These are phyloP conservation scores for Macquaria australasica DNA, from an alignment of 2,113 vertebrate species.

Conservation along the genomic window DNA sequence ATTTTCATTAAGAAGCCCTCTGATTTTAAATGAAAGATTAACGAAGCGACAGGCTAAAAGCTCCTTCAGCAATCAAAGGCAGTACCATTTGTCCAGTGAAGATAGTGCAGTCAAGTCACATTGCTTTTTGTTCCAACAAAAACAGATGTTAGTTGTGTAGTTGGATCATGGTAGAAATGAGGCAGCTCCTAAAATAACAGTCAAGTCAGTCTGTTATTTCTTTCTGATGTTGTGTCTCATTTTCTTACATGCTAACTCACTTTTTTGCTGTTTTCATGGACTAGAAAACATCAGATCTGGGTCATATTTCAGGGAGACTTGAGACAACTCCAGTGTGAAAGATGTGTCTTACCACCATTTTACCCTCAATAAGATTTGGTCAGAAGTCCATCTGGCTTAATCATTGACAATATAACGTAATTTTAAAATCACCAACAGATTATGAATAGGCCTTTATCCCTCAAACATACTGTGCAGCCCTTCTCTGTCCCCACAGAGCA, in stretches of 20 bases:
- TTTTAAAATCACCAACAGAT: constrained; percentile 35
- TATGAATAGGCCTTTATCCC: constrained; percentile 18
- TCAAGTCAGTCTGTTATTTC: background rate
- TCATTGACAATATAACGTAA: constrained; percentile 13
- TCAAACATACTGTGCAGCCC: constrained; percentile 20
- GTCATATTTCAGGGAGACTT: background rate
- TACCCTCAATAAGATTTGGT: background rate
- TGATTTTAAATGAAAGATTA: background rate
- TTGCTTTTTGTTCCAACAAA: background rate
- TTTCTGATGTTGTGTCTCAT: background rate
- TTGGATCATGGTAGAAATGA: background rate
- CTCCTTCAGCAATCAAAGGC: constrained; percentile 15
- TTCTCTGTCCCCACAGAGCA: constrained; percentile 24
- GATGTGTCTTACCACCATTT: background rate
- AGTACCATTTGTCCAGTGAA: background rate
- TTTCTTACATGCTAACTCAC: background rate
- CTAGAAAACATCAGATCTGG: background rate
- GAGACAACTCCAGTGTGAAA: constrained; percentile 17
- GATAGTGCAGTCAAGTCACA: background rate
- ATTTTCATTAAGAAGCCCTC: constrained; percentile 30
- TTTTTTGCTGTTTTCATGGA: background rate
- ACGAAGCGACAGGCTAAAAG: background rate
- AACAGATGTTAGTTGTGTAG: background rate
- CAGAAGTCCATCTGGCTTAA: background rate
- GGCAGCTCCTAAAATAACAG: constrained; percentile 9